Conservation (phyloP, 2,888 invertebrate species). For the Papilio elwesi region DNA sequence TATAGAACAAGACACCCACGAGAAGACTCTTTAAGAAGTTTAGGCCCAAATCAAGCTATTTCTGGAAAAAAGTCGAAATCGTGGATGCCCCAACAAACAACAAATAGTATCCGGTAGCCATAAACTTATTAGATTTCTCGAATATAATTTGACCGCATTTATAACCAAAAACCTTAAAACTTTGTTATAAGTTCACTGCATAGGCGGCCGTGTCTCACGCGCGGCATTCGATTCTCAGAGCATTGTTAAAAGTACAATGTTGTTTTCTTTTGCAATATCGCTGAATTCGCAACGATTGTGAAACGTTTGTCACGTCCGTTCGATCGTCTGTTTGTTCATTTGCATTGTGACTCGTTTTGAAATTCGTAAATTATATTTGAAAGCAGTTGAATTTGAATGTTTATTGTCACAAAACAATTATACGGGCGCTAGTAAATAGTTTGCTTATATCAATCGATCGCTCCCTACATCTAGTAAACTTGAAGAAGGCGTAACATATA, state of each 20-base stretch:
- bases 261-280: conserved; percentile 77
- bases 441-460: not conserved
- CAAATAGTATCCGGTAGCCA: too few species aligned
- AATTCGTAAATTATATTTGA: conserved; percentile 54
- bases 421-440: not conserved
- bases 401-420: conserved; percentile 27
- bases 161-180: not conserved
- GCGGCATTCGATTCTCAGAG: conserved; percentile 65
- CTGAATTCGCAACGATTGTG: conserved; percentile 75
- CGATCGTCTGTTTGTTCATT: conserved; percentile 62
- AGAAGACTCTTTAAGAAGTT: too few species aligned
- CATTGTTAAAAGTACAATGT: conserved; percentile 76
- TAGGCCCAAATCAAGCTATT: too few species aligned
- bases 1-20: too few species aligned
- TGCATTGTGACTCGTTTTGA: conserved; percentile 63
- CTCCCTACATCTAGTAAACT: too few species aligned
- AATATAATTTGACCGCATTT: not conserved
- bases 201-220: conserved; percentile 54
- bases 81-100: too few species aligned
- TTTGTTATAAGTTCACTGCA: conserved; percentile 44
- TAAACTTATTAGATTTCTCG: too few species aligned
- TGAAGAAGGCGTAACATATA: too few species aligned
- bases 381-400: conserved; percentile 42
- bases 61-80: too few species aligned
- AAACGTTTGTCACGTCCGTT: conserved; percentile 69